A percentile compares a stretch with the other conserved stretches of the same genome.
Conservation (phyloP, 2,888 invertebrate species). For the Lapara coniferarum region DNA sequence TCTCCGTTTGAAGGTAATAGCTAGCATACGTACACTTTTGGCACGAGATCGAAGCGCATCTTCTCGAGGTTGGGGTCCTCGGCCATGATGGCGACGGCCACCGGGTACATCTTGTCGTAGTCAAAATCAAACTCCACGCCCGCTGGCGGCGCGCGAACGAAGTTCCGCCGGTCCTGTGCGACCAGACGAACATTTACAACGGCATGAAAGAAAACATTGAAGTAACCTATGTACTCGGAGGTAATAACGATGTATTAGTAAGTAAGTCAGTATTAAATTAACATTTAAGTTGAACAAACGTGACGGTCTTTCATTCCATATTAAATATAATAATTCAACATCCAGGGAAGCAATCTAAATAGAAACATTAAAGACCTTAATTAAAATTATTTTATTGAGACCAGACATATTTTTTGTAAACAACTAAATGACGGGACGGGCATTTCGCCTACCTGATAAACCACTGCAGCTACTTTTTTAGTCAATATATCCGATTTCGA, state of each 20-base stretch:
- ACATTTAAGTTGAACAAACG: no score
- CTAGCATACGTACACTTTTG: constrained; percentile 94
- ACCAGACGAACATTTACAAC: neutral
- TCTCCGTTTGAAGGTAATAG: no score
- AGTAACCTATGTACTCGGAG: no score
- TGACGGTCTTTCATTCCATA: no score
- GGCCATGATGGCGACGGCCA: constrained; percentile 96
- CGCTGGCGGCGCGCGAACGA: constrained; percentile 97
- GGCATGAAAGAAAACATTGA: neutral
- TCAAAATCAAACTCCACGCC: constrained; percentile 98
- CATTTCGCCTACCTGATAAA: no score
- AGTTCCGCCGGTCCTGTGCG: constrained; percentile 96
- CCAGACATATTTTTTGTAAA: neutral
- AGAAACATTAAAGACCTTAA: neutral
- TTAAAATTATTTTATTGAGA: no score
- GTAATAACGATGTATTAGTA: no score
- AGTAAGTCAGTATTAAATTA: no score
- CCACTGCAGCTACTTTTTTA: no score
- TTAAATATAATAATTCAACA: no score
- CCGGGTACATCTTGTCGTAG: constrained; percentile 95
- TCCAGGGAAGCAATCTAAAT: no score
- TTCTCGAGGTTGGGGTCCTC: constrained; percentile 98
- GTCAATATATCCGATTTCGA: no score
- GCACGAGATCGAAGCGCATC: constrained; percentile 99
- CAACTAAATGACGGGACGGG: neutral